phyloP scores from a whole-genome alignment of 92 coral and sea anemone species.

The Phenganax subtilis region DNA sequence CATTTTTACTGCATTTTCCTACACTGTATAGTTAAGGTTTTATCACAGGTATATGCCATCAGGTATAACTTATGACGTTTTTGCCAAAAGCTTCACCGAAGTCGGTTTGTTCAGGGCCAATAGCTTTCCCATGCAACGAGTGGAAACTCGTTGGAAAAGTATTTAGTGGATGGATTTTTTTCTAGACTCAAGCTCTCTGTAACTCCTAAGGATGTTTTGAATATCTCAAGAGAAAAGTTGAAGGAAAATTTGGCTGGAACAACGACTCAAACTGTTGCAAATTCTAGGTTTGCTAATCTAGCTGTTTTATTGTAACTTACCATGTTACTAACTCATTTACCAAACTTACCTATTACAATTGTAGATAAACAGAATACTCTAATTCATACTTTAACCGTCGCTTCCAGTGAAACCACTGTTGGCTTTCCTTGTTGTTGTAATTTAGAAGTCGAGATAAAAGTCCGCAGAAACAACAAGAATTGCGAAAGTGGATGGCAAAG shows the following conservation, averaged over 20 bases:
- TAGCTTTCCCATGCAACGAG: no score
- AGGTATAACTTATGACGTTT: no score
- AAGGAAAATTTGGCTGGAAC: conserved; percentile 12
- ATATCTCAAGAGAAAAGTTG: conserved; percentile 17
- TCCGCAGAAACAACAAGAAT: conserved; percentile 35
- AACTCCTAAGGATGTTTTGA: not conserved
- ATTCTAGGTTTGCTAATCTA: conserved; percentile 12
- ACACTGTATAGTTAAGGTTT: no score
- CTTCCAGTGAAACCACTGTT: not conserved
- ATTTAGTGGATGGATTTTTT: not conserved
- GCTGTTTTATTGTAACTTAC: not conserved
- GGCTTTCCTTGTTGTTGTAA: not conserved
- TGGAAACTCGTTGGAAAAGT: no score
- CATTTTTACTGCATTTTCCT: no score
- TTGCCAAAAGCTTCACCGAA: no score
- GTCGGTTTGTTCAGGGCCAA: no score
- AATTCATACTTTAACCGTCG: no score
- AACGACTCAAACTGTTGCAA: conserved; percentile 9
- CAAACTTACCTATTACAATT: no score
- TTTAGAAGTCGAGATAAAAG: conserved; percentile 33
- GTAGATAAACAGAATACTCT: no score
- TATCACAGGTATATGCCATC: no score
- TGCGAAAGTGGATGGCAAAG: conserved; percentile 34
- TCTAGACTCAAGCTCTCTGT: conserved; percentile 20
- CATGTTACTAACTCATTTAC: no score